Evolutionary conservation across 2,113 vertebrate genomes (phyloP).

Genomic region (Arizona elegans): DNA sequence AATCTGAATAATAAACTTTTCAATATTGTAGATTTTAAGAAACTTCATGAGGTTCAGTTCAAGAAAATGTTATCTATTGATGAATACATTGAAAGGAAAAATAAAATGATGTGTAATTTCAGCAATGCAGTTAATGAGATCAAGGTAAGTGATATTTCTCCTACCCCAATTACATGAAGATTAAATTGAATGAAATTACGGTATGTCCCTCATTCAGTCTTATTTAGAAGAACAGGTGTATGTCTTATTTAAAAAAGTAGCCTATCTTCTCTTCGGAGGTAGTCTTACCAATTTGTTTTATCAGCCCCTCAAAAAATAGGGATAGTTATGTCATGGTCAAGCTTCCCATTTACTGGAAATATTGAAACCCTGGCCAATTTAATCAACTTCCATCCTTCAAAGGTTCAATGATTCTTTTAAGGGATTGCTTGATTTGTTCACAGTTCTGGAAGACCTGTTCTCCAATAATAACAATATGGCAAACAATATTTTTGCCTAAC

Average conservation of each 20-base stretch:
- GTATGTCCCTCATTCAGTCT: neutral
- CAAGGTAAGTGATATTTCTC: constrained; percentile 72
- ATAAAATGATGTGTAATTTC: constrained; percentile 70
- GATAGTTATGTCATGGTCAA: neutral
- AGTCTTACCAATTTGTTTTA: neutral
- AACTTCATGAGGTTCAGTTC: constrained; percentile 88
- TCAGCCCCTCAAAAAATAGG: neutral
- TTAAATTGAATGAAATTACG: neutral
- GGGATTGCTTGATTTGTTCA: neutral
- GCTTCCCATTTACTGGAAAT: neutral
- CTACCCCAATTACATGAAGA: neutral
- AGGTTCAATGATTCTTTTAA: neutral
- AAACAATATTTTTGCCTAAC: neutral
- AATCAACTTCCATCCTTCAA: neutral
- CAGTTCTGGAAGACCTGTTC: neutral
- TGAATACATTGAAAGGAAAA: constrained; percentile 84
- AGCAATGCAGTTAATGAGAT: constrained; percentile 68
- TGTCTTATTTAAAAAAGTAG: neutral
- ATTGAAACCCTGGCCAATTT: neutral
- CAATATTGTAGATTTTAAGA: constrained; percentile 84
- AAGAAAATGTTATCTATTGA: constrained; percentile 95
- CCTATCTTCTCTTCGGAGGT: neutral
- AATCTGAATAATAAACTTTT: neutral
- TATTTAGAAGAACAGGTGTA: neutral
- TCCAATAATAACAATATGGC: neutral